Evolutionary conservation across 2,797 vertebrate species (phyloP), one percentile per base, ranked within the genome.

Genomic region (Enteromius afrohamiltoni): DNA sequence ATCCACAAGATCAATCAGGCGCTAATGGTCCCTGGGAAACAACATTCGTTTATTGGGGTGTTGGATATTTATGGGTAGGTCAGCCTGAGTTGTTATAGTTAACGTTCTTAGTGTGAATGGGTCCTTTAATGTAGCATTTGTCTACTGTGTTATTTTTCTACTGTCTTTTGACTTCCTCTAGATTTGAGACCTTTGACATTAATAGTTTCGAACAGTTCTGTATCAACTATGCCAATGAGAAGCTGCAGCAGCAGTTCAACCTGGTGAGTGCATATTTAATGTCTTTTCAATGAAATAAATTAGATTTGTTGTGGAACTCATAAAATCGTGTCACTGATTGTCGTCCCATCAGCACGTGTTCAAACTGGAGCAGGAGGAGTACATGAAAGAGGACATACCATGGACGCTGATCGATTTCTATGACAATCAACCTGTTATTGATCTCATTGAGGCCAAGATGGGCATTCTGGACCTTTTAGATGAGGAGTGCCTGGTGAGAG

Each of bases 131-230:
- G 31, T 31, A 31, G 31, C 31, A 31, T 31, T 31, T 31, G 2
- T 31, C 31, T 31, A 31, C 31, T 31, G 31, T 31, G 31, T 31
- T 31, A 2, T 3, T 31, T 31, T 31, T 31, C 31, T 31, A 3
- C 17, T 70, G 3, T 73, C 47, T 40, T 86, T 40, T 58, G 37
- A 23, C 77, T 60, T 90, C 3, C 92, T 92, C 87, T 93, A 99
- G 98, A 85, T 99, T 99, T 95, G 98, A 99, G 94, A 99, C 98
- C 0, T 99, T 99, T 92, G 97, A 98, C 76, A 89, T 97, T 87
- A 99, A 99, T 94, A 99, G 98, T 91, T 99, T 99, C 92, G 98
- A 99, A 88, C 98, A 99, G 86, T 99, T 99, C 92, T 99, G 98
- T 87, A 99, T 99, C 90, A 99, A 99, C 93, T 99, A 99, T 4